Evolutionary conservation across 2,797 vertebrate species (phyloP).

Genomic region (Toxotes lorentzi): DNA sequence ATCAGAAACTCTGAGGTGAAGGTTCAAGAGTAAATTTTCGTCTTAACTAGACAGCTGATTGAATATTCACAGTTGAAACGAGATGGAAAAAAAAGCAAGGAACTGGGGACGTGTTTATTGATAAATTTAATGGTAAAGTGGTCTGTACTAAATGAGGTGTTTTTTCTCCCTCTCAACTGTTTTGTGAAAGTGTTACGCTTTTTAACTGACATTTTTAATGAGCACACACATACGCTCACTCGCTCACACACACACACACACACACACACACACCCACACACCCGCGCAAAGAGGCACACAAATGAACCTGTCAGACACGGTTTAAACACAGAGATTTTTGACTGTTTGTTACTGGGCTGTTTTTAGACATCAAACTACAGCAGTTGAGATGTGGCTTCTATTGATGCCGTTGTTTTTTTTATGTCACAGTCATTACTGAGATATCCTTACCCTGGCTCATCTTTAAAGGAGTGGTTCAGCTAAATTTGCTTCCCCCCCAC

Average conservation of each 20-base stretch:
- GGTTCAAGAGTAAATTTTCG: constrained; percentile 62
- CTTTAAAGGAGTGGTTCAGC: constrained; percentile 67
- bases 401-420: constrained; percentile 76
- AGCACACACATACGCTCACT: constrained; percentile 43
- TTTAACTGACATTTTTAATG: constrained; percentile 75
- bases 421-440: constrained; percentile 73
- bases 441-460: constrained; percentile 62
- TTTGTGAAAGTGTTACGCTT: constrained; percentile 62
- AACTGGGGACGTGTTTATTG: constrained; percentile 60
- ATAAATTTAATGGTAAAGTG: constrained; percentile 68
- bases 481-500: constrained; percentile 44
- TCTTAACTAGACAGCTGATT: constrained; percentile 66
- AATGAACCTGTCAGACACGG: constrained; percentile 74
- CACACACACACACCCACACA: constrained; percentile 5
- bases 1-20: constrained; percentile 68
- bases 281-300: constrained; percentile 22
- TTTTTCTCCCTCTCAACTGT: constrained; percentile 65
- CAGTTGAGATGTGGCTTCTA: constrained; percentile 71
- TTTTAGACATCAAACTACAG: constrained; percentile 83
- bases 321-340: constrained; percentile 73
- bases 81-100: constrained; percentile 37
- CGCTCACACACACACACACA: constrained; percentile 14
- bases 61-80: constrained; percentile 51
- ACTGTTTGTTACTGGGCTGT: constrained; percentile 76
- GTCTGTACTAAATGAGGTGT: constrained; percentile 64